These are phyloP conservation scores for Stictonetta naevosa DNA, from an alignment of 2,113 vertebrate species.

Conservation along the genomic window DNA sequence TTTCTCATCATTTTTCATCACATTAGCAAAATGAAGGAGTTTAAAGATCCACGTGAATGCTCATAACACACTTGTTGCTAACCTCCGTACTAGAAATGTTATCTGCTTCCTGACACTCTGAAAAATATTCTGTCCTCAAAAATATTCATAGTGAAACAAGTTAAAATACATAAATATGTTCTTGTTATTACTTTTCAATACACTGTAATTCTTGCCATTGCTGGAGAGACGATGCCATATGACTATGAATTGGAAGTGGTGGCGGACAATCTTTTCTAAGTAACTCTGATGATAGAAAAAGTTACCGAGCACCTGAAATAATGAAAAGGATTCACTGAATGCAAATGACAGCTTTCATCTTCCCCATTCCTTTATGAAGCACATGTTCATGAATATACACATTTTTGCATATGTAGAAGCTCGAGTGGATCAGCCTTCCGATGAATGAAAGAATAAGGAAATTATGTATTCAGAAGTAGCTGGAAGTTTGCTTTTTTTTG, in stretches of 20 bases:
- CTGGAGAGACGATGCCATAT: not conserved
- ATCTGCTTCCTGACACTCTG: not conserved
- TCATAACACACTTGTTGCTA: not conserved
- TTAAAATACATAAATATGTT: not conserved
- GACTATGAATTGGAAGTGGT: not conserved
- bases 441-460: slow-evolving; percentile 30
- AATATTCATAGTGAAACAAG: not conserved
- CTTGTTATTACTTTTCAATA: not conserved
- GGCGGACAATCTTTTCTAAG: not conserved
- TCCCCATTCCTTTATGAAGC: slow-evolving; percentile 30
- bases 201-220: not conserved
- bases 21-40: not conserved
- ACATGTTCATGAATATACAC: slow-evolving; percentile 60
- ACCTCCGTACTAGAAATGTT: not conserved
- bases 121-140: slow-evolving; percentile 11
- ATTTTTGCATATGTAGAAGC: slow-evolving; percentile 38
- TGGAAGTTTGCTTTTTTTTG: not conserved
- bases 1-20: slow-evolving; percentile 1
- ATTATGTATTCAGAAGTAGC: slow-evolving; percentile 26
- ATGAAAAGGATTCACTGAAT: slow-evolving; percentile 5
- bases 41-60: not conserved
- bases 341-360: slow-evolving; percentile 53
- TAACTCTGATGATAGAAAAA: not conserved
- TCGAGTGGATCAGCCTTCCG: slow-evolving; percentile 21
- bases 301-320: slow-evolving; percentile 44